phyloP scores from a whole-genome alignment of 2,113 vertebrate genomes.

The Oxyura jamaicensis region DNA sequence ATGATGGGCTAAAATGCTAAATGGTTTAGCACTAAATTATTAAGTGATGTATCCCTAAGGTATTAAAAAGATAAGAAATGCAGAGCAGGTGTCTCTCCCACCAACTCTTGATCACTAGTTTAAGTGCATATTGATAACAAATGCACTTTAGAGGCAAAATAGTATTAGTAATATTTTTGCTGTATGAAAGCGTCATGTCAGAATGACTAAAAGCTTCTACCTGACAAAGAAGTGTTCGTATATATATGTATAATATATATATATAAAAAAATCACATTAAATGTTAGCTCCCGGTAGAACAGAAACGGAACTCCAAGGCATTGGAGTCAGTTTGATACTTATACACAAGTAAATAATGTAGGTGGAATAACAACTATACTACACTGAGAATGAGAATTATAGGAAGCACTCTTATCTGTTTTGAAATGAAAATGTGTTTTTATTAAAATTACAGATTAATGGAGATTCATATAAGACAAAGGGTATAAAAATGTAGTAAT shows the following conservation, averaged over 20 bases:
- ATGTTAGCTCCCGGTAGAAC: constrained; percentile 66
- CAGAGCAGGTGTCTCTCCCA: constrained; percentile 83
- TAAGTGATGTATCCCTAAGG: constrained; percentile 84
- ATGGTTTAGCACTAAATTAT: constrained; percentile 88
- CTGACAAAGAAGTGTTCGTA: constrained; percentile 76
- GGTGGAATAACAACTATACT: constrained; percentile 29
- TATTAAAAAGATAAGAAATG: constrained; percentile 83
- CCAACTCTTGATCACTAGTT: constrained; percentile 79
- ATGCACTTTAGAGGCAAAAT: constrained; percentile 80
- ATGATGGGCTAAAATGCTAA: constrained; percentile 87
- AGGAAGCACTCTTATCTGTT: not conserved
- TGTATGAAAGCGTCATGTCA: constrained; percentile 75
- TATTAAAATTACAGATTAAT: constrained; percentile 23
- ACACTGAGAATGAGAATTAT: not conserved
- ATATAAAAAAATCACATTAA: constrained; percentile 56
- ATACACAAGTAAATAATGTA: constrained; percentile 3
- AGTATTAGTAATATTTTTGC: constrained; percentile 82
- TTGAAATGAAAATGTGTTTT: constrained; percentile 44
- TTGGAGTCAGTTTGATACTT: not conserved
- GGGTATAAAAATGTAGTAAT: not conserved
- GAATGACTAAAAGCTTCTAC: constrained; percentile 79
- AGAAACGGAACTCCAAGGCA: constrained; percentile 34
- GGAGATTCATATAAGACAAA: not conserved
- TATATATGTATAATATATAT: constrained; percentile 32
- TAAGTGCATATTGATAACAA: constrained; percentile 83